Evolutionary conservation across 2,797 vertebrate genomes (phyloP).

Genomic region (Hybognathus amarus): DNA sequence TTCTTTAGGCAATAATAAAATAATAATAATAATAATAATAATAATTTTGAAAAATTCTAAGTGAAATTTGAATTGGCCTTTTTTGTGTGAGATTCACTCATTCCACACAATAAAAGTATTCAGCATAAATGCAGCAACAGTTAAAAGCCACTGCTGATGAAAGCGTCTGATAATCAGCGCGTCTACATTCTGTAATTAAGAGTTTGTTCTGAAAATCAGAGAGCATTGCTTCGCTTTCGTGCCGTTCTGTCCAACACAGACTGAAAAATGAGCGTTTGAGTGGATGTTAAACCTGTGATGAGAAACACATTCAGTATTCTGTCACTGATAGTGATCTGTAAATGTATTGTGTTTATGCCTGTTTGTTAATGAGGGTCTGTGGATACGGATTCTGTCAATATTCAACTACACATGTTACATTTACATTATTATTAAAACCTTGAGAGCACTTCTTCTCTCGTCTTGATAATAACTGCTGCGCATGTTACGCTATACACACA

Average conservation of each 20-base stretch:
- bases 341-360: background rate
- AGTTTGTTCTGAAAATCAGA: background rate
- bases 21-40: background rate
- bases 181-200: background rate
- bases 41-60: background rate
- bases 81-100: background rate
- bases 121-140: background rate
- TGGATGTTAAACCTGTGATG: background rate
- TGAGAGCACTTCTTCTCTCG: background rate
- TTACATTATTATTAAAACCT: background rate
- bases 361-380: background rate
- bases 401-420: background rate
- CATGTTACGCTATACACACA: background rate
- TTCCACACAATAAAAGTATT: background rate
- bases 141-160: background rate
- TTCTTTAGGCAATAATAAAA: background rate
- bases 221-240: background rate
- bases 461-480: background rate
- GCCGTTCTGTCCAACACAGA: background rate
- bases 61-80: background rate
- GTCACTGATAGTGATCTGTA: background rate
- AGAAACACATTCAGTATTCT: background rate
- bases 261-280: background rate
- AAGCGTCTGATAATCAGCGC: background rate
- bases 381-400: background rate